Conservation (phyloP, 2,113 vertebrate genomes). For the Lepus americanus region DNA sequence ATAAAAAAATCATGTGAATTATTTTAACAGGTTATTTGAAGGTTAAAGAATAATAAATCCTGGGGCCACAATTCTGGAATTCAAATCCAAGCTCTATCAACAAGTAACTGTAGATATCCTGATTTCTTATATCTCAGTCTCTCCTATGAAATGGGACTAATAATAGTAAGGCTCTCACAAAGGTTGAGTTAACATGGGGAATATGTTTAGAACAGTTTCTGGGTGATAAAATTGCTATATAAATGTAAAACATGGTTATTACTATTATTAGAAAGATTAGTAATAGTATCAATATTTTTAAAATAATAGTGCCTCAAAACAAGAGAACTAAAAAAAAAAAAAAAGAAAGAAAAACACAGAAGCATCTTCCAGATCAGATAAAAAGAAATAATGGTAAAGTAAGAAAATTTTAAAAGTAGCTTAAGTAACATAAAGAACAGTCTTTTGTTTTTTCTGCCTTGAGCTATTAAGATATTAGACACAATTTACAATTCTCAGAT, state of each 20-base stretch:
- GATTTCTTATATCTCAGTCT: not conserved
- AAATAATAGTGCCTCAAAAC: not conserved
- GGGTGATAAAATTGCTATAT: not conserved
- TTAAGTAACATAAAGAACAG: slow-evolving; percentile 48
- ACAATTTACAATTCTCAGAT: slow-evolving; percentile 50
- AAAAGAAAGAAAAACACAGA: not conserved
- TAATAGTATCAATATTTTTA: slow-evolving; percentile 17
- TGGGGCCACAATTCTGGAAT: not conserved
- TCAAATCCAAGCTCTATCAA: not conserved
- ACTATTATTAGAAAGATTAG: not conserved
- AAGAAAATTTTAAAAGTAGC: not conserved
- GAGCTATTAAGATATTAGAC: slow-evolving; percentile 73
- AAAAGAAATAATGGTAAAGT: not conserved
- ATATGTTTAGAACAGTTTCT: not conserved
- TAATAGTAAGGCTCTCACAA: not conserved
- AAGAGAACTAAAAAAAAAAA: not conserved
- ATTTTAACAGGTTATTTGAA: not conserved
- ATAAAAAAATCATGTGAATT: not conserved
- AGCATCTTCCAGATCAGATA: not conserved
- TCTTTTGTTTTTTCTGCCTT: slow-evolving; percentile 73
- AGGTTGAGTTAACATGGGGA: not conserved
- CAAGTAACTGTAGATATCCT: not conserved
- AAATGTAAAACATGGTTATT: not conserved
- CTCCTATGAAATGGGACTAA: not conserved
- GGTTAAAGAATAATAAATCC: not conserved